Evolutionary conservation across 35 echinoderm and acorn worm genomes (phyloP), one percentile per base, ranked within the genome.

Genomic region (Apostichopus californicus): DNA sequence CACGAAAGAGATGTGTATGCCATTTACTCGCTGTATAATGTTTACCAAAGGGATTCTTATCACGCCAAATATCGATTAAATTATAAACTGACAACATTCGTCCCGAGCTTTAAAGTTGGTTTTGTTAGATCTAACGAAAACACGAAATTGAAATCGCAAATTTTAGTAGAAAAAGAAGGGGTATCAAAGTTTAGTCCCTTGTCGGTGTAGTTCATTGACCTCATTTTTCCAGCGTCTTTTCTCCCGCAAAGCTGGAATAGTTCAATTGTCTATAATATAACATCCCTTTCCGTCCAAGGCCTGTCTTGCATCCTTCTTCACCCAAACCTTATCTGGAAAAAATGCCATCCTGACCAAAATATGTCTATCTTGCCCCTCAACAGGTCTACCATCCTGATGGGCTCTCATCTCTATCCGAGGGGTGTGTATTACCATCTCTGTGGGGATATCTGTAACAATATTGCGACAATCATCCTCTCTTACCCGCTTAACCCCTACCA

Each of bases 341-440:
- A 78, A 91, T 20, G 89, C 57, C 8, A 91, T 8, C 52, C 73
- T 91, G 56, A 91, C 77, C 89, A 91, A 78, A 53, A 91, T n/a
- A 59, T 79, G 46, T 56, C 22, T 14, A 23, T 91, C 15, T 13
- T 73, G 17, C 11, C 63, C 61, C 15, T 58, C 23, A n/a, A 61
- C 89, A 18, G 24, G 8, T 90, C 17, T 65, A 15, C 89, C 89
- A 57, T 90, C 89, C 14, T 34, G 89, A 8, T 90, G 89, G 17
- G 89, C 70, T 46, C 23, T 28, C 26, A 28, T 75, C 78, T 90
- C 89, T 15, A 90, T 66, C 6, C 3, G 5, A 53, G 8, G 26
- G 6, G 8, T 8, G 2, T 21, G 23, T 12, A 21, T 6, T 14
- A 52, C 80, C 5, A 56, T 55, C 3, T 83, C 52, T 18, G 11